Conservation (phyloP, 2,113 vertebrate genomes). For the Formicarius rufipectus region DNA sequence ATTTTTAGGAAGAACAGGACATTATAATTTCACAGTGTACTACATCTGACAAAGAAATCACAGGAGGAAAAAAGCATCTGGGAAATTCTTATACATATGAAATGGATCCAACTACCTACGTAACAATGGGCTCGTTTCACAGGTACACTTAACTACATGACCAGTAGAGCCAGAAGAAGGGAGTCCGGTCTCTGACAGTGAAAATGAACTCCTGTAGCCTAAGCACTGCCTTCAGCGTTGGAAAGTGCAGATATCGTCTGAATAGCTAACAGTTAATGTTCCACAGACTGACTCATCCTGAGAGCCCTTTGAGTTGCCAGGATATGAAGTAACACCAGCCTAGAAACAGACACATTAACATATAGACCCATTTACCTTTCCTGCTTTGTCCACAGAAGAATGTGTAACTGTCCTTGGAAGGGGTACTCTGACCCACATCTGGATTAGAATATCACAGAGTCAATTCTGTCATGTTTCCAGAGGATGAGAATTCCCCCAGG, state of each 20-base stretch:
- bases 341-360: neutral
- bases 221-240: neutral
- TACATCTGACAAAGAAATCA: neutral
- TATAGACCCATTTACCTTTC: neutral
- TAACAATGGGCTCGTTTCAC: neutral
- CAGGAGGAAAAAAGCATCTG: neutral
- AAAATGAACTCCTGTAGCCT: neutral
- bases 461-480: neutral
- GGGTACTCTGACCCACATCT: neutral
- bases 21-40: neutral
- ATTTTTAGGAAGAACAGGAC: neutral
- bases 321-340: neutral
- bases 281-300: neutral
- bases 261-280: neutral
- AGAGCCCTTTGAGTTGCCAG: neutral
- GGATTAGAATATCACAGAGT: neutral
- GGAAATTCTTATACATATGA: neutral
- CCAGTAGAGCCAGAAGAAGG: neutral
- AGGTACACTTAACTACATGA: neutral
- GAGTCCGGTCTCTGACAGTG: neutral
- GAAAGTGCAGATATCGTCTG: neutral
- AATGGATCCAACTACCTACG: neutral
- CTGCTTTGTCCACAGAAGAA: neutral
- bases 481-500: neutral
- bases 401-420: neutral